These are phyloP conservation scores for Seriola dumerili DNA, from an alignment of 2,113 vertebrate genomes.

Conservation along the genomic window DNA sequence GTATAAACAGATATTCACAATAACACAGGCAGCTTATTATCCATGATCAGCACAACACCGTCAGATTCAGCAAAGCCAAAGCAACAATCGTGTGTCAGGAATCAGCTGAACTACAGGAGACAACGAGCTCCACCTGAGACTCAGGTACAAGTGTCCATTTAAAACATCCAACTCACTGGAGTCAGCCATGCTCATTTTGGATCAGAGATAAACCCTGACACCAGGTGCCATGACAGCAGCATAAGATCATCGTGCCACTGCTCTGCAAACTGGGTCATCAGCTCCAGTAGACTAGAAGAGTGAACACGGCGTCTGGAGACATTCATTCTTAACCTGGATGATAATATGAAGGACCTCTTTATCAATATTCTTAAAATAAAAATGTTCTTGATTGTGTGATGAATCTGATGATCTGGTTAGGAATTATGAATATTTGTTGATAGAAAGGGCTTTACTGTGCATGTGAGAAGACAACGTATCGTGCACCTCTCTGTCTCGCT, in stretches of 20 bases:
- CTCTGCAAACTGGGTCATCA: conserved; percentile 17
- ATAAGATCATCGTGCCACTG: background rate
- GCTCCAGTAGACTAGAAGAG: background rate
- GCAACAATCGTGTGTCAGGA: background rate
- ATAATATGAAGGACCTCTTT: background rate
- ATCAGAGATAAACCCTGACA: background rate
- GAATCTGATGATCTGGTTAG: background rate
- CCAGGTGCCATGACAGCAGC: background rate
- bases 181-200: background rate
- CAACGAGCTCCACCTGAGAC: background rate
- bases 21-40: background rate
- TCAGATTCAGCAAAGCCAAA: background rate
- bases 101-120: background rate
- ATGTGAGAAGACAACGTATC: background rate
- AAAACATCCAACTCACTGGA: background rate
- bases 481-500: background rate
- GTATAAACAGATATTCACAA: background rate
- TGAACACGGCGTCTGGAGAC: background rate
- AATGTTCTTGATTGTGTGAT: background rate
- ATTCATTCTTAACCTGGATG: background rate
- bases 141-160: background rate
- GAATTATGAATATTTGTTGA: background rate
- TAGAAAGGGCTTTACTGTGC: background rate
- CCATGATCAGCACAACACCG: background rate
- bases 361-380: background rate